Conservation (phyloP, 1,140 invertebrate genomes). For the Hetaerina americana region DNA sequence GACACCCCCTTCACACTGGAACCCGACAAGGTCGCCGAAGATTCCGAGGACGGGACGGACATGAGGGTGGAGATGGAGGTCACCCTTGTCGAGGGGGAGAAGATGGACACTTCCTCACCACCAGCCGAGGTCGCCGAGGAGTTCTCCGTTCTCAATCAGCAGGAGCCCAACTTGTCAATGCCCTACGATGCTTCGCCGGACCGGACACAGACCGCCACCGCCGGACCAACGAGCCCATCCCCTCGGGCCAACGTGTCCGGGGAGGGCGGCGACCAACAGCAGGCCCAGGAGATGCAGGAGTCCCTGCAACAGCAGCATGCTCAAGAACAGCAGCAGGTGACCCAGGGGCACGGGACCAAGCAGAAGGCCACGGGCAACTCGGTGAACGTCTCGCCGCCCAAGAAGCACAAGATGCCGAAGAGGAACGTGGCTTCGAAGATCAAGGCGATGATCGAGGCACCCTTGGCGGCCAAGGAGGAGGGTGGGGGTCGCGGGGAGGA, state of each 20-base stretch:
- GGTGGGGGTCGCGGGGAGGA: conserved; percentile 28
- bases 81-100: neutral
- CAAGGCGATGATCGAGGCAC: conserved; percentile 47
- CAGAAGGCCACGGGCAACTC: neutral
- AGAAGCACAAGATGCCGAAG: conserved; percentile 64
- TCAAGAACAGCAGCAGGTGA: conserved; percentile 17
- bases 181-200: too few relatives aligned
- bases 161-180: neutral
- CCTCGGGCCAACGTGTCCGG: neutral
- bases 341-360: neutral
- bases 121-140: neutral
- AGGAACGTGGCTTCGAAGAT: conserved; percentile 58
- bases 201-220: neutral
- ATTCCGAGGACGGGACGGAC: neutral
- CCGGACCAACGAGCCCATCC: neutral
- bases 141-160: neutral
- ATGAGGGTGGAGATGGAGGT: neutral
- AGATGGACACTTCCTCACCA: neutral
- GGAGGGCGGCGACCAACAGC: neutral
- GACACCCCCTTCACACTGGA: neutral
- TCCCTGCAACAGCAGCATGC: conserved; percentile 16
- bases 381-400: conserved; percentile 41
- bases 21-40: neutral
- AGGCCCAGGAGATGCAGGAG: conserved; percentile 18
- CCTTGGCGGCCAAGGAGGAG: conserved; percentile 30